Conservation (phyloP, 1,140 invertebrate genomes). For the Belonocnema kinseyi region DNA sequence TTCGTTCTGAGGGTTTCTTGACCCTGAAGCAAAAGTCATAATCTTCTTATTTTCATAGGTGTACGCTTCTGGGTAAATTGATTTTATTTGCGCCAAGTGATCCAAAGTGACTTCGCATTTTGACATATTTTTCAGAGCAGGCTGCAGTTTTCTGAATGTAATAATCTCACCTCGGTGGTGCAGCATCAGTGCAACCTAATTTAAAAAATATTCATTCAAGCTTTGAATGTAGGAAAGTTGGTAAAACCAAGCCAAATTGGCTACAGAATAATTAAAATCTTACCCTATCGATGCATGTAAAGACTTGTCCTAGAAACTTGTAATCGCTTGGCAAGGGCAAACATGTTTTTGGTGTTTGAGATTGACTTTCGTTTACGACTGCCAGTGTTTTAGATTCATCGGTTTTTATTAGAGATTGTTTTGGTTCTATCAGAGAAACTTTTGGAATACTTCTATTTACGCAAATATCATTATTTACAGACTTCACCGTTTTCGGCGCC, state of each 20-base stretch:
- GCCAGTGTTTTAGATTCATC: too few species aligned
- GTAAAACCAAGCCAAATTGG: neutral
- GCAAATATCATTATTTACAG: neutral
- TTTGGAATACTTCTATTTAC: too few species aligned
- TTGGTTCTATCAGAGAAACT: too few species aligned
- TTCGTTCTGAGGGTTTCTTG: too few species aligned
- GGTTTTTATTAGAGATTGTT: too few species aligned
- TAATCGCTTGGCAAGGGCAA: neutral
- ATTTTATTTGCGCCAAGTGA: neutral
- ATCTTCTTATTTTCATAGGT: neutral
- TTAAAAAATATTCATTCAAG: neutral
- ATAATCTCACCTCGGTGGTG: neutral
- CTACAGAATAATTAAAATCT: neutral
- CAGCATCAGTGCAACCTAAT: neutral
- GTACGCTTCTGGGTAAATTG: neutral
- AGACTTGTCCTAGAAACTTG: neutral
- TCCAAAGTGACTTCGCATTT: neutral
- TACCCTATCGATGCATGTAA: conserved; percentile 1
- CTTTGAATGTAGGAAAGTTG: neutral
- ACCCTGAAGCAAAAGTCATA: too few species aligned
- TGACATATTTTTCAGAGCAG: neutral
- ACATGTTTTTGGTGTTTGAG: neutral
- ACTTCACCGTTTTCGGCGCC: neutral
- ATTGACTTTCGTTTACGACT: too few species aligned
- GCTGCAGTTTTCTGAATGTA: conserved; percentile 9